Conservation (phyloP, 1,140 invertebrate species). For the Trachelipus rathkii region DNA sequence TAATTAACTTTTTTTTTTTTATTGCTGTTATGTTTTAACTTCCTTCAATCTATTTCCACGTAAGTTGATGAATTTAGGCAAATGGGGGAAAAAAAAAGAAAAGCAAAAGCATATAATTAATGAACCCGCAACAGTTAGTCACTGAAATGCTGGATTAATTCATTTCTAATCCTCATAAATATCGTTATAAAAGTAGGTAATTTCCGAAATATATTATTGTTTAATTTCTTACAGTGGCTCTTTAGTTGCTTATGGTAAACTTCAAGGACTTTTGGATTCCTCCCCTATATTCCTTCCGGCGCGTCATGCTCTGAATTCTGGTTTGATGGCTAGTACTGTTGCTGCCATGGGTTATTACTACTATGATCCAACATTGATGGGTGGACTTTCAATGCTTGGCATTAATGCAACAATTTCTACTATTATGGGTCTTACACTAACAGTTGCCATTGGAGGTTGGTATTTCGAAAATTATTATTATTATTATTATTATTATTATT, state of each 20-base stretch:
- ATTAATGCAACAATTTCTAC: slow-evolving; percentile 68
- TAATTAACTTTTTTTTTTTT: too few species aligned
- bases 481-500: too few species aligned
- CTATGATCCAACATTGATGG: slow-evolving; percentile 60
- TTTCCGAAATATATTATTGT: slow-evolving; percentile 22
- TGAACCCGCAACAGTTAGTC: too few species aligned
- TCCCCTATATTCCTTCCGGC: slow-evolving; percentile 76
- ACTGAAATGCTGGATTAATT: too few species aligned
- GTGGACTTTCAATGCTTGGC: slow-evolving; percentile 63
- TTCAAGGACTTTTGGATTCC: slow-evolving; percentile 76
- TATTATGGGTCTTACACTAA: slow-evolving; percentile 79
- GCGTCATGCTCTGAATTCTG: slow-evolving; percentile 69
- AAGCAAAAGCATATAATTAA: too few species aligned
- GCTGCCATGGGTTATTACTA: slow-evolving; percentile 68
- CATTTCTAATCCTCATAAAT: too few species aligned
- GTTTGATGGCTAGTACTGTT: slow-evolving; percentile 64
- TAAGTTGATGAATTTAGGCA: too few species aligned
- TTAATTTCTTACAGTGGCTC: slow-evolving; percentile 62
- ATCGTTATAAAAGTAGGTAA: not conserved
- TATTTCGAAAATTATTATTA: too few species aligned
- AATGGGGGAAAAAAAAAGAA: too few species aligned
- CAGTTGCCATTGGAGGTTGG: slow-evolving; percentile 79
- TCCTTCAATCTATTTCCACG: too few species aligned
- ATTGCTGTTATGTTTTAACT: too few species aligned
- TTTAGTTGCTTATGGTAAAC: slow-evolving; percentile 84